Evolutionary conservation across 2,113 vertebrate species (phyloP).

Genomic region (Xiphophorus couchianus): DNA sequence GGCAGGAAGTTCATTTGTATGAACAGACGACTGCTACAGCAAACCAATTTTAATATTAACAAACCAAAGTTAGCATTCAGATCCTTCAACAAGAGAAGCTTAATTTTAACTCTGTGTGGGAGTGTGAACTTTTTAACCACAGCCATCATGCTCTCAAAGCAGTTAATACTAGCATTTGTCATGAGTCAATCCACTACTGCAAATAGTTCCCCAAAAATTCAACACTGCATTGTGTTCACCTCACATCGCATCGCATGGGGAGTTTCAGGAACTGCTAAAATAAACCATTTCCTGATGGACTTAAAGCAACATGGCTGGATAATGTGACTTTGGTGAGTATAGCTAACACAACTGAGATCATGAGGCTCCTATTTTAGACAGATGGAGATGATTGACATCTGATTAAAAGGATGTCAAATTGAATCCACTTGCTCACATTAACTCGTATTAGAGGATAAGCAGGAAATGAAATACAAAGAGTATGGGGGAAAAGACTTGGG

Average conservation of each 20-base stretch:
- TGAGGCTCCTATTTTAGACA: slow-evolving; percentile 65
- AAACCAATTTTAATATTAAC: background rate
- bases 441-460: slow-evolving; percentile 9
- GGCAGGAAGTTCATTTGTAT: no score
- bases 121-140: background rate
- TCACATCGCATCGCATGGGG: background rate
- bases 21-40: background rate
- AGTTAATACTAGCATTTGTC: background rate
- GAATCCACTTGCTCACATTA: slow-evolving; percentile 60
- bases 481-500: no score
- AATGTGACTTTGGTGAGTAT: slow-evolving; percentile 14
- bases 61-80: background rate
- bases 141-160: background rate
- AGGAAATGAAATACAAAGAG: slow-evolving; percentile 11
- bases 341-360: slow-evolving; percentile 65
- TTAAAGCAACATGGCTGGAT: background rate
- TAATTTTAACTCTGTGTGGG: background rate
- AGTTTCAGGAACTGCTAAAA: background rate
- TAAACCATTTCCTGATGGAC: slow-evolving; percentile 16
- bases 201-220: background rate
- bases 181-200: background rate
- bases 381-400: slow-evolving; percentile 63
- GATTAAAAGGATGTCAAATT: slow-evolving; percentile 47
- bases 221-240: background rate
- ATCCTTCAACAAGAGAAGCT: background rate